Evolutionary conservation across 64 coral and sea anemone species (phyloP).

Genomic region (Astreopora myriophthalma): DNA sequence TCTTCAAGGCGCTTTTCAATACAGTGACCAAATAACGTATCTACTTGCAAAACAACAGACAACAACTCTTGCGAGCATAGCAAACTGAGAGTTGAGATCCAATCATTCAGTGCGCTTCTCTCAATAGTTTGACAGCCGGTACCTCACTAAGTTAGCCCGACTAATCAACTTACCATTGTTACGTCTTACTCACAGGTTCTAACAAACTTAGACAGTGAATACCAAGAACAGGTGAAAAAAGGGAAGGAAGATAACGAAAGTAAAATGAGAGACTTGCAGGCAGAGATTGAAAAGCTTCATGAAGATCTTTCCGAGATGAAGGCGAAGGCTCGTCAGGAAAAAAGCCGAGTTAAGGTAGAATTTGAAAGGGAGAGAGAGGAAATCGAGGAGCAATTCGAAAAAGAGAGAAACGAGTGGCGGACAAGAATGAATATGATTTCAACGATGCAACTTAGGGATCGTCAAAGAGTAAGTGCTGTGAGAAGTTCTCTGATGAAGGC

Average conservation of each 20-base stretch:
- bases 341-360: conserved; percentile 44
- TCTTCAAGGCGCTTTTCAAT: too few relatives aligned
- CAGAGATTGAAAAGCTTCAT: conserved; percentile 64
- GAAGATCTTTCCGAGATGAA: conserved; percentile 66
- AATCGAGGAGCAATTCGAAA: conserved; percentile 75
- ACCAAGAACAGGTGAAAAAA: conserved; percentile 66
- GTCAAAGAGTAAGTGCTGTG: conserved; percentile 2
- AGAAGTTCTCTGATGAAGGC: neutral
- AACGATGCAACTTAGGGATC: neutral
- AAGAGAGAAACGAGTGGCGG: conserved; percentile 74
- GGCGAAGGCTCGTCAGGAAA: conserved; percentile 71
- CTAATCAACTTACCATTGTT: too few relatives aligned
- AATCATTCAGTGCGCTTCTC: too few relatives aligned
- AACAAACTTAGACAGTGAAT: conserved; percentile 66
- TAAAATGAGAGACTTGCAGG: conserved; percentile 47
- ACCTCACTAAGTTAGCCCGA: too few relatives aligned
- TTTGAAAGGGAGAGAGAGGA: conserved; percentile 76
- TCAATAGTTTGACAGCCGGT: too few relatives aligned
- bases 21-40: too few relatives aligned
- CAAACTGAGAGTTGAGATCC: too few relatives aligned
- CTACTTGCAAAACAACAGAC: too few relatives aligned
- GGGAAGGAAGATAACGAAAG: conserved; percentile 68
- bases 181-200: neutral
- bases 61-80: too few relatives aligned
- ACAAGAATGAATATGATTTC: conserved; percentile 38